phyloP scores from a whole-genome alignment of 2,888 invertebrate species.

The Epiblema foenella region DNA sequence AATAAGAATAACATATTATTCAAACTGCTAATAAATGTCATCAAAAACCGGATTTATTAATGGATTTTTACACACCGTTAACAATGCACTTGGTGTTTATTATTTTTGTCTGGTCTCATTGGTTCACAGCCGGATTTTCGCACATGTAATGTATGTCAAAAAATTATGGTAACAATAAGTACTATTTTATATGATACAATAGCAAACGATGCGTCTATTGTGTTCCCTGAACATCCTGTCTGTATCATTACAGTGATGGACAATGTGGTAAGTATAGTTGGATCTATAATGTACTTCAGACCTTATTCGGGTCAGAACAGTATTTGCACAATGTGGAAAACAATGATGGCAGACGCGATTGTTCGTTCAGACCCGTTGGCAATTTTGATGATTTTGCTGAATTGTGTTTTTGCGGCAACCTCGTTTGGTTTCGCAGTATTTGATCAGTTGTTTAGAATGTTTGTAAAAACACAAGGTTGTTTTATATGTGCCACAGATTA shows the following conservation, averaged over 20 bases:
- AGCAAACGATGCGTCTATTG: conserved; percentile 39
- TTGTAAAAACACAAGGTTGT: conserved; percentile 2
- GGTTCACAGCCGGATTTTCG: conserved; percentile 32
- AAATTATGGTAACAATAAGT: conserved; percentile 35
- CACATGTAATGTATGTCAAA: conserved; percentile 34
- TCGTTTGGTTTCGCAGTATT: conserved; percentile 18
- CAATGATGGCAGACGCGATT: conserved; percentile 38
- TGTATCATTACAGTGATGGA: not conserved
- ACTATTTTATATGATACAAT: conserved; percentile 35
- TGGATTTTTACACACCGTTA: conserved; percentile 31
- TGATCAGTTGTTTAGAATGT: conserved; percentile 28
- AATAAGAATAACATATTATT: conserved; percentile 24
- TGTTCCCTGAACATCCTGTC: conserved; percentile 40
- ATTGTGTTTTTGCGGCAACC: conserved; percentile 6
- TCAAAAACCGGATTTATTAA: conserved; percentile 19
- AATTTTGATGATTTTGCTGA: conserved; percentile 45
- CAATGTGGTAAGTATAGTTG: conserved; percentile 1
- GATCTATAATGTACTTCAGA: not conserved
- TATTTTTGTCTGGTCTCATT: conserved; percentile 32
- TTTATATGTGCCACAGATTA: conserved; percentile 10
- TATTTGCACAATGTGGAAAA: conserved; percentile 40
- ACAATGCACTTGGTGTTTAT: conserved; percentile 36
- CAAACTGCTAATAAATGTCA: conserved; percentile 36
- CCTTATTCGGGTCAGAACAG: not conserved
- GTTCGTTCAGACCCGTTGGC: conserved; percentile 35